These are phyloP conservation scores for Tetrapedia diversipes DNA, from an alignment of 2,888 invertebrate species.

Conservation along the genomic window DNA sequence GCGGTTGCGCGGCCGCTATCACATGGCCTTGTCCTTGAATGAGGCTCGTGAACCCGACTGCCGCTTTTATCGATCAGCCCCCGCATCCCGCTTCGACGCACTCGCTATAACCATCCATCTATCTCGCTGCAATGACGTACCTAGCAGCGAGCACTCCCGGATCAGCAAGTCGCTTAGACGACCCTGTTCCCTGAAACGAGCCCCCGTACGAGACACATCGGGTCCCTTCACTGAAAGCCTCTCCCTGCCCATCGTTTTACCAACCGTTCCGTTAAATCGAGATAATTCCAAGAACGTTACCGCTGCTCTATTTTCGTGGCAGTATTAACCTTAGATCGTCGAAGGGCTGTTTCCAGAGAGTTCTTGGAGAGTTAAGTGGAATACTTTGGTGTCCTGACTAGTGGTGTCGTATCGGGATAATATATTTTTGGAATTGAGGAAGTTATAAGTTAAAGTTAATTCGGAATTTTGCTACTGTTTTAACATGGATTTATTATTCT, in stretches of 20 bases:
- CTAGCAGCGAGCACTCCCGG: conserved; percentile 64
- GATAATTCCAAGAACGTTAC: background rate
- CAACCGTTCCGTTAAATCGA: background rate
- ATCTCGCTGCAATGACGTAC: conserved; percentile 78
- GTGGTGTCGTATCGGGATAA: too few species aligned
- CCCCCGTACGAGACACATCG: conserved; percentile 3
- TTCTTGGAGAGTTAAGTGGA: background rate
- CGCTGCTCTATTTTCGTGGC: background rate
- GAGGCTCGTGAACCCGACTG: conserved; percentile 83
- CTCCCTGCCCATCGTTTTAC: background rate
- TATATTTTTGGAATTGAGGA: too few species aligned
- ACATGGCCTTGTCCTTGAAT: conserved; percentile 86
- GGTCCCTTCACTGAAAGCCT: background rate
- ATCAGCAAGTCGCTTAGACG: conserved; percentile 29
- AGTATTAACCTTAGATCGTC: background rate
- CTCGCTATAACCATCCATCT: conserved; percentile 77
- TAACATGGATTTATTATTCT: too few species aligned
- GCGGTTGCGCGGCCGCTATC: conserved; percentile 82
- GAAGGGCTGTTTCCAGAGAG: background rate
- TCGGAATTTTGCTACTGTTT: background rate
- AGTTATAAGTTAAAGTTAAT: too few species aligned
- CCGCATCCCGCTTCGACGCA: conserved; percentile 81
- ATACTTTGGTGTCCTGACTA: background rate
- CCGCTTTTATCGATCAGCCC: conserved; percentile 83
- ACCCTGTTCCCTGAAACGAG: background rate